Conservation (phyloP, 2,113 vertebrate genomes). For the Calidris pugnax region DNA sequence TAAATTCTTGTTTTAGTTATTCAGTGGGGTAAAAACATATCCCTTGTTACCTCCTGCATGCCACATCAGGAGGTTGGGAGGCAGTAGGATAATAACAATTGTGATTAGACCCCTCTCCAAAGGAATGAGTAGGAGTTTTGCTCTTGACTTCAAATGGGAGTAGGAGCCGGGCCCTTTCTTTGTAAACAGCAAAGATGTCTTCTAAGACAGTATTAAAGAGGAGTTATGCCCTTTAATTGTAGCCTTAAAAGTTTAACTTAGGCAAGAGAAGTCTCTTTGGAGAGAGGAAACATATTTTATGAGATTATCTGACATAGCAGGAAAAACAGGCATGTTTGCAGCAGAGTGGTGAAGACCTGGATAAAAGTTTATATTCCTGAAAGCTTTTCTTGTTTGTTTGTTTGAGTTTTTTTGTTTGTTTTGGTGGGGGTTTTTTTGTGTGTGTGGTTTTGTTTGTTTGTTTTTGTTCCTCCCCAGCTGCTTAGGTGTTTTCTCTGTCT, state of each 20-base stretch:
- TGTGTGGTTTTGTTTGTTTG: background rate
- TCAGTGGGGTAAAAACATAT: background rate
- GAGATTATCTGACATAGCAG: background rate
- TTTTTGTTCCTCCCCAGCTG: background rate
- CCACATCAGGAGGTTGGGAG: background rate
- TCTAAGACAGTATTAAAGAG: background rate
- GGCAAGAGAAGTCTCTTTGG: background rate
- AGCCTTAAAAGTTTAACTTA: background rate
- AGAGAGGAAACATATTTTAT: background rate
- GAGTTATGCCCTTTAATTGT: background rate
- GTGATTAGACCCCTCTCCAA: background rate
- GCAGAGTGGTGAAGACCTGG: background rate
- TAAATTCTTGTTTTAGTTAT: background rate
- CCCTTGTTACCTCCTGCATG: background rate
- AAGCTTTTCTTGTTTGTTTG: background rate
- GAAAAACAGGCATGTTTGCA: background rate
- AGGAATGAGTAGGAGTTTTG: background rate
- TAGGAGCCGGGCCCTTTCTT: background rate
- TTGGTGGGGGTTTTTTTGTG: no score
- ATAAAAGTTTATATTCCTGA: background rate
- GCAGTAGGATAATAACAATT: background rate
- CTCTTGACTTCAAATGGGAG: background rate
- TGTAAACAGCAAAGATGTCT: background rate
- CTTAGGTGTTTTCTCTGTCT: background rate
- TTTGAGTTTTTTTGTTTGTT: no score